Conservation (phyloP, 2,113 vertebrate species). For the Phrynosoma blainvillii region DNA sequence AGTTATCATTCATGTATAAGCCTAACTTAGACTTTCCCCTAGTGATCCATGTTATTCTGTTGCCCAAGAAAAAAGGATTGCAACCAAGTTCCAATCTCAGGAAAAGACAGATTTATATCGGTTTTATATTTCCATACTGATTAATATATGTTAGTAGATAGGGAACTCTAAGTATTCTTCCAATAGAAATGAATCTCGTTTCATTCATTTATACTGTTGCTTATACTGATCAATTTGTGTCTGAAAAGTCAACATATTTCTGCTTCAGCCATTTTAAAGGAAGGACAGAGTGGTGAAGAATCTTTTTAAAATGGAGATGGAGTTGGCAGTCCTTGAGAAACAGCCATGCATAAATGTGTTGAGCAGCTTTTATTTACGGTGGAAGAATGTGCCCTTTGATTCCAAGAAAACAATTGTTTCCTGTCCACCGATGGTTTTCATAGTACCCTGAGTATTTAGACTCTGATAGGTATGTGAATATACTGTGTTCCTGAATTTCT, state of each 20-base stretch:
- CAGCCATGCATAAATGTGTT: slow-evolving; percentile 22
- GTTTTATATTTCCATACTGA: background rate
- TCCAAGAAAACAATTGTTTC: slow-evolving; percentile 57
- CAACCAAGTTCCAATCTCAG: background rate
- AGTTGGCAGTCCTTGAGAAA: slow-evolving; percentile 17
- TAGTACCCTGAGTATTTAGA: slow-evolving; percentile 37
- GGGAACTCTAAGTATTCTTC: background rate
- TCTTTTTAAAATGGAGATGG: background rate
- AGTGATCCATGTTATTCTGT: background rate
- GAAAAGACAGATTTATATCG: fast-evolving
- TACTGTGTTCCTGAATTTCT: slow-evolving; percentile 31
- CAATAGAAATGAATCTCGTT: background rate
- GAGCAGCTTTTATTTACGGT: slow-evolving; percentile 38
- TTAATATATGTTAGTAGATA: background rate
- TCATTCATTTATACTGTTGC: background rate
- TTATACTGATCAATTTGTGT: background rate
- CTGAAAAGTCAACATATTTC: background rate
- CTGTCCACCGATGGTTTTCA: slow-evolving; percentile 54
- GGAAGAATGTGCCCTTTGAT: background rate
- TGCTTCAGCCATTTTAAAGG: background rate
- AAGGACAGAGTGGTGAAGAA: background rate
- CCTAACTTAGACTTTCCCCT: background rate
- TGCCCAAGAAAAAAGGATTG: background rate
- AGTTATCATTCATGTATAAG: background rate
- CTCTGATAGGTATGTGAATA: background rate